Conservation (phyloP, 92 coral and sea anemone genomes). For the Actinernus sp. region DNA sequence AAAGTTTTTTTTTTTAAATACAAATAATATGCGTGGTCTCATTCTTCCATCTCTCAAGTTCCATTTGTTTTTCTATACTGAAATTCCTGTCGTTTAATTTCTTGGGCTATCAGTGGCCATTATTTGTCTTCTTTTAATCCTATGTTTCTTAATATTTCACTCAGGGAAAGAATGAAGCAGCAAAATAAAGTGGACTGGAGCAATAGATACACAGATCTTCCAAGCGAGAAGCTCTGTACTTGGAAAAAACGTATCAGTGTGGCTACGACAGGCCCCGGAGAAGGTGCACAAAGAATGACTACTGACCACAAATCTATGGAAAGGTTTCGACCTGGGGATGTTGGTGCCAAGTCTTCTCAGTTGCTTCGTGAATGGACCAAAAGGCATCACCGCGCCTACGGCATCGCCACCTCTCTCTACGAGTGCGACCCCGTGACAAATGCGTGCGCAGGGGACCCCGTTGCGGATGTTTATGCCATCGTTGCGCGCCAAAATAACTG, state of each 20-base stretch:
- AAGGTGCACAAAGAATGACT: slow-evolving; percentile 70
- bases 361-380: slow-evolving; percentile 73
- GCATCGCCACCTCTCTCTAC: slow-evolving; percentile 87
- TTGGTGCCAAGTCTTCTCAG: slow-evolving; percentile 37
- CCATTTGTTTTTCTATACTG: too few relatives aligned
- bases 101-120: too few relatives aligned
- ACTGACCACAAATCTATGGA: slow-evolving; percentile 21
- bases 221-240: slow-evolving; percentile 66
- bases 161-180: slow-evolving; percentile 67
- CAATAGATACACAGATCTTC: slow-evolving; percentile 54
- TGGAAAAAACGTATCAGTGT: slow-evolving; percentile 56
- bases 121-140: too few relatives aligned
- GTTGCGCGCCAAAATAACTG: slow-evolving; percentile 92
- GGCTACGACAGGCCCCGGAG: slow-evolving; percentile 96
- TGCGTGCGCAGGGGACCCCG: slow-evolving; percentile 82
- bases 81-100: too few relatives aligned
- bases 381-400: slow-evolving; percentile 81
- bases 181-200: slow-evolving; percentile 74
- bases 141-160: background rate
- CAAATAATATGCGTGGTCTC: too few relatives aligned
- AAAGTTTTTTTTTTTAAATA: too few relatives aligned
- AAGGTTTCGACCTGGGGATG: slow-evolving; percentile 34
- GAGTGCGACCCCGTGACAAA: slow-evolving; percentile 83
- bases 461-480: slow-evolving; percentile 94
- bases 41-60: too few relatives aligned